Base-by-base conservation (phyloP, 1,140 invertebrate species). In the Leptinotarsa texana region DNA sequence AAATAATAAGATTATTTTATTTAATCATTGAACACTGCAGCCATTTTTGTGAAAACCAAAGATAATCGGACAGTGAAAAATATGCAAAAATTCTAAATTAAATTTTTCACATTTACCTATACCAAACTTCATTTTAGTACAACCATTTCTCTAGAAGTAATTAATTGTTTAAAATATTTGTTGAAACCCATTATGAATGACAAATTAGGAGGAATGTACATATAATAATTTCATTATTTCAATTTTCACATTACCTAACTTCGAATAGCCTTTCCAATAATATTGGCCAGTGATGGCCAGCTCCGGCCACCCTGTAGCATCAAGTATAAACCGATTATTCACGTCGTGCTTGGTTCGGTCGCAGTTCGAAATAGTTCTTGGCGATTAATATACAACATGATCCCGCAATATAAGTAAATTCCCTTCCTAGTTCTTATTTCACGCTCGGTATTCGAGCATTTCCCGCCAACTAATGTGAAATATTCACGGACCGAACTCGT, bases 281-380 rank as follows among this genome's bases (percentile, higher is more conserved):
- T 42, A 42, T 42, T 8, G 33, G 8, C 8, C 8, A 11, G 0
- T 42, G 8, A 11, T 42, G 33, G 33, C n/a, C 17, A 57, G n/a
- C 2, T 3, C 51, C 15, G 51, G 13, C 17, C 51, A 57, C 51
- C 51, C 51, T 57, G 51, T 57, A 69, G 68, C 48, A 69, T 76
- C 49, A 71, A 76, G 47, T 66, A 67, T 74, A 74, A 77, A 74
- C 73, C 67, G 75, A 77, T 77, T 75, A 78, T 78, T 78, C 76
- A 66, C 71, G 42, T 78, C 76, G 76, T 75, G 76, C 70, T 67
- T 77, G 48, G 33, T 21, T 27, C 33, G 66, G 15, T 22, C 51
- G 51, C 51, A 57, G 49, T 72, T 72, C 13, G 48, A 72, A 72
- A 72, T 62, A 72, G 18, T 72, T 49, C 17, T 42, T 27, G 18